These are phyloP conservation scores for Cataglyphis livida DNA, from an alignment of 2,888 invertebrate genomes.

Conservation along the genomic window DNA sequence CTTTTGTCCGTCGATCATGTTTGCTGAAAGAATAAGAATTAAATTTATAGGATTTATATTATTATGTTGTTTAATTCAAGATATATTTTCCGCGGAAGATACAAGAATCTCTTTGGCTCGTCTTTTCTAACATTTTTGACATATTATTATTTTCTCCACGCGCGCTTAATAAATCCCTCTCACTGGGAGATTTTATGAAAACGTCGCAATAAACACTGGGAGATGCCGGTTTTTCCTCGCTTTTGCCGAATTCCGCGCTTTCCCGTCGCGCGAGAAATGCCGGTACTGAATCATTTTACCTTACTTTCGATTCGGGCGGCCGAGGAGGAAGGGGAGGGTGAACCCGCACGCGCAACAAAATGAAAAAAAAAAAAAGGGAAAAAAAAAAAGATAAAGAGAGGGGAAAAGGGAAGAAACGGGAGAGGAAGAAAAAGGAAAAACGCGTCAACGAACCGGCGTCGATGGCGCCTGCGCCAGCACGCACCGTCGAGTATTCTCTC, in stretches of 20 bases:
- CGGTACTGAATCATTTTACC: constrained; percentile 50
- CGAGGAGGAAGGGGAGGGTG: background rate
- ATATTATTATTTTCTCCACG: constrained; percentile 49
- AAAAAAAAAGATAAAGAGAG: no score
- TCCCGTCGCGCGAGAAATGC: constrained; percentile 37
- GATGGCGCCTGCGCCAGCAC: constrained; percentile 54
- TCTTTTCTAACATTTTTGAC: constrained; percentile 23
- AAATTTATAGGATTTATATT: constrained; percentile 12
- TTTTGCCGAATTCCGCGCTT: constrained; percentile 38
- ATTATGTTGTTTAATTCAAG: background rate
- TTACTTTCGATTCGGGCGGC: constrained; percentile 39
- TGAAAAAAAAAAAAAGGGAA: background rate
- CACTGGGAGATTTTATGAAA: constrained; percentile 49
- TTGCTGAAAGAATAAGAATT: background rate
- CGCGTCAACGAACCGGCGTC: constrained; percentile 45
- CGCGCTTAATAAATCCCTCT: constrained; percentile 48
- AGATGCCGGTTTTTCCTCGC: constrained; percentile 41
- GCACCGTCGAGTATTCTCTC: constrained; percentile 72
- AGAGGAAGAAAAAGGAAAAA: constrained; percentile 50
- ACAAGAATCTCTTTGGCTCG: background rate
- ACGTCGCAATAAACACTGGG: constrained; percentile 44
- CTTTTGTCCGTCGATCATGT: background rate
- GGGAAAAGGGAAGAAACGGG: background rate
- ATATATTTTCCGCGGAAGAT: constrained; percentile 1
- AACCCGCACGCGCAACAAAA: constrained; percentile 35